Conservation (phyloP, 1,140 invertebrate species). For the Bombus fervidus region DNA sequence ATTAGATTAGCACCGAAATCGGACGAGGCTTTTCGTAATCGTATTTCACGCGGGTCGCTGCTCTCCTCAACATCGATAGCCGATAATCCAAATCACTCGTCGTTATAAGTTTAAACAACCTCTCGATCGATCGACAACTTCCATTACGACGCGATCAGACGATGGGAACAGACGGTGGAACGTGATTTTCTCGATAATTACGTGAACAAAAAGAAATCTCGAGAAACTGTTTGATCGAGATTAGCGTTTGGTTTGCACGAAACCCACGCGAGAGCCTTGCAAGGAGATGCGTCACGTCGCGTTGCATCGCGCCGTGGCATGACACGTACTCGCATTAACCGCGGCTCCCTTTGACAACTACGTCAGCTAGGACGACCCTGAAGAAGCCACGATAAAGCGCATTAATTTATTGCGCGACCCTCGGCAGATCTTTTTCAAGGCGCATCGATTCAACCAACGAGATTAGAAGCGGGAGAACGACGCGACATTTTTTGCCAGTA, state of each 20-base stretch:
- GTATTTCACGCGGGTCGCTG: constrained; percentile 26
- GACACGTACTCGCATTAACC: constrained; percentile 64
- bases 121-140: neutral
- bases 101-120: neutral
- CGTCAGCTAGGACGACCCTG: constrained; percentile 62
- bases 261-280: neutral
- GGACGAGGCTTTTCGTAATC: constrained; percentile 33
- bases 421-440: constrained; percentile 67
- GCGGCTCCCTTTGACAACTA: constrained; percentile 74
- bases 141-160: neutral
- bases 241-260: neutral
- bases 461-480: constrained; percentile 68
- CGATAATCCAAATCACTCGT: constrained; percentile 23
- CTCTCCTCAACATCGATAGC: neutral
- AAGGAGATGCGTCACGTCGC: constrained; percentile 32
- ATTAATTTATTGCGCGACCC: constrained; percentile 75
- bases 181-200: neutral
- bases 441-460: constrained; percentile 71
- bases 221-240: neutral
- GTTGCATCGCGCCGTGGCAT: neutral
- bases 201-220: neutral
- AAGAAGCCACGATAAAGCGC: constrained; percentile 77
- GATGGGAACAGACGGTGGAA: neutral
- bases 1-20: constrained; percentile 48
- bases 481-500: constrained; percentile 59